A percentile compares a stretch with the other conserved stretches of the same genome.
Conservation (phyloP, 2,888 invertebrate species). For the Micropterix aruncella region DNA sequence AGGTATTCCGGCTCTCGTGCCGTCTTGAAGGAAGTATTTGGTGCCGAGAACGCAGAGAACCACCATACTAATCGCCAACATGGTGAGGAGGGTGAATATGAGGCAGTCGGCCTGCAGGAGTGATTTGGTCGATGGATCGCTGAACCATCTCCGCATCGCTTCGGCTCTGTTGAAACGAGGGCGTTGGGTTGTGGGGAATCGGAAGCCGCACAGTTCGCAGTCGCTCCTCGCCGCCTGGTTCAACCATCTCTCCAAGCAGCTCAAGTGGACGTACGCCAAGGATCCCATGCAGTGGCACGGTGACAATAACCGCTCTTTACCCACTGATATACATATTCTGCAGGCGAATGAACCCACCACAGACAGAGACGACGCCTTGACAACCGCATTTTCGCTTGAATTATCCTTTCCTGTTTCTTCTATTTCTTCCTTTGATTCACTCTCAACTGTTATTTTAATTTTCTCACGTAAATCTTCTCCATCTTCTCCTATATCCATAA, state of each 20-base stretch:
- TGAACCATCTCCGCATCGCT: too few relatives aligned
- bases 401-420: too few relatives aligned
- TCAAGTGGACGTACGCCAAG: constrained; percentile 51
- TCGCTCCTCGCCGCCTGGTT: constrained; percentile 52
- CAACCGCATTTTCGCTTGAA: too few relatives aligned
- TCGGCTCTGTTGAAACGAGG: too few relatives aligned
- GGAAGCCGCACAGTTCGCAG: constrained; percentile 55
- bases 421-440: too few relatives aligned
- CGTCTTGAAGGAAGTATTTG: constrained; percentile 53
- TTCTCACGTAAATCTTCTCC: too few relatives aligned
- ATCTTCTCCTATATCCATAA: too few relatives aligned
- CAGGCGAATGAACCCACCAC: too few relatives aligned
- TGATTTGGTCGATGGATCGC: too few relatives aligned
- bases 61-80: constrained; percentile 47
- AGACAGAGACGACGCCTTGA: too few relatives aligned
- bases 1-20: constrained; percentile 50
- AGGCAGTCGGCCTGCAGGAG: constrained; percentile 45
- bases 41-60: constrained; percentile 49
- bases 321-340: too few relatives aligned
- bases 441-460: too few relatives aligned
- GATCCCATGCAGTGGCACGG: constrained; percentile 57
- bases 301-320: constrained; percentile 49
- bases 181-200: constrained; percentile 26
- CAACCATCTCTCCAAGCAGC: constrained; percentile 56
- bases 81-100: constrained; percentile 49